Base-by-base conservation (phyloP, 2,113 vertebrate species). In the Erythrolamprus reginae region DNA sequence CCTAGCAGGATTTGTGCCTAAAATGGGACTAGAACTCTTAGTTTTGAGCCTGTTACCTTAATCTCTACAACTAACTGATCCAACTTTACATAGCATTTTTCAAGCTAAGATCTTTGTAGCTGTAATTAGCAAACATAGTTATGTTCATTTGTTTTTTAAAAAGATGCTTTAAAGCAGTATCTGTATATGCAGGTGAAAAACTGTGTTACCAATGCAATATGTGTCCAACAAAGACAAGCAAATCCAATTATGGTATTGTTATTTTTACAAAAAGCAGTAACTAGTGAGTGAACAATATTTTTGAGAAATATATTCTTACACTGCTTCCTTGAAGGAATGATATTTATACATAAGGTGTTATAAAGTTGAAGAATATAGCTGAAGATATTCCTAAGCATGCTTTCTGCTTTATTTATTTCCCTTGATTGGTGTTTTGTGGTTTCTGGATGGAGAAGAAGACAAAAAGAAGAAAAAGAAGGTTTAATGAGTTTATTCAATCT, bases 281-380 rank as follows among this genome's bases (percentile, higher is more conserved):
- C 86, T 28, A 6, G 84, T 61, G 47, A 33, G 33, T 86, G 61
- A 4, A 45, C 50, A 89, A 6, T 91, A 90, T 53, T 88, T 77
- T 58, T 52, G 82, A 89, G 93, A 48, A 93, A 89, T n/a, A 89
- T n/a, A 10, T 5, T 82, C 52, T 38, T 91, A 56, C 38, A 82
- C 91, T 85, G 48, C 77, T 90, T 92, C 56, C 77, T 70, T 13
- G 53, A 28, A 84, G 55, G 47, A 82, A 86, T 0, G 33, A 88
- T 47, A 70, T 55, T 70, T 77, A 90, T 0, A 17, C 13, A 0
- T 42, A 65, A 77, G n/a, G 56, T 89, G 56, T 85, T 90, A 53
- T 53, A 17, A 53, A 53, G 52, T 53, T 53, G 24, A 89, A 90
- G 82, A 0, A 0, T 38, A 17, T 28, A 0, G 5, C 2, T 9